Base-by-base conservation (phyloP, 2,113 vertebrate genomes). In the Phoenicopterus ruber region DNA sequence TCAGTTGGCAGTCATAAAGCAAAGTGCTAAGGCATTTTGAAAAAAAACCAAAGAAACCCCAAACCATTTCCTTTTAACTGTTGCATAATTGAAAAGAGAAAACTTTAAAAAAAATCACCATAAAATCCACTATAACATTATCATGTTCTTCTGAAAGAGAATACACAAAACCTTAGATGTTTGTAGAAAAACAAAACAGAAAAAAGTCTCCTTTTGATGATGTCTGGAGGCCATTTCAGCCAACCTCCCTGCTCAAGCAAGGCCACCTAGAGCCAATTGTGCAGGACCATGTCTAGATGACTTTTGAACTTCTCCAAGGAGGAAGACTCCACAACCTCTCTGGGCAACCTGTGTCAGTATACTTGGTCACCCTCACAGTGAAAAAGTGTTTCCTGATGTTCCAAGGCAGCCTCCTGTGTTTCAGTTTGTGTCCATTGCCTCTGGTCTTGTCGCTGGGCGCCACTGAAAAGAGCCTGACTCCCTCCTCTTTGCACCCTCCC, bases 181-280 rank as follows among this genome's bases (percentile, higher is more conserved):
- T 42, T 86, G 16, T n/a, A 55, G 17, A 67, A 61, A 65, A 71
- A 7, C 4, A 47, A 74, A 66, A 11, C 9, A 25, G 21, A 55
- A 55, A 42, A 66, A 55, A 6, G 7, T 38, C 6, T 7, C 6
- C 17, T 52, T 88, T 47, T 52, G 9, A 52, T 71, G 15, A 44
- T 2, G 4, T 62, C 13, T 72, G 17, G 6, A 40, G 8, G 6
- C 22, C 2, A 40, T 57, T 87, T 80, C 66, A 76, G 32, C 17
- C 46, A 49, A 15, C 4, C 13, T 72, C 24, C 14, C 11, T 81
- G 18, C 10, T 66, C 34, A 94, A 47, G 11, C 24, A 70, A 69
- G 13, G 16, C 46, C 20, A 47, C 12, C 3, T 10, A 34, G 5
- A 52, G 1, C 2, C 1, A 4, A 9, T 24, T 73, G 22, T 19